phyloP scores from a whole-genome alignment of 2,888 invertebrate genomes.

The Junonia oenone region DNA sequence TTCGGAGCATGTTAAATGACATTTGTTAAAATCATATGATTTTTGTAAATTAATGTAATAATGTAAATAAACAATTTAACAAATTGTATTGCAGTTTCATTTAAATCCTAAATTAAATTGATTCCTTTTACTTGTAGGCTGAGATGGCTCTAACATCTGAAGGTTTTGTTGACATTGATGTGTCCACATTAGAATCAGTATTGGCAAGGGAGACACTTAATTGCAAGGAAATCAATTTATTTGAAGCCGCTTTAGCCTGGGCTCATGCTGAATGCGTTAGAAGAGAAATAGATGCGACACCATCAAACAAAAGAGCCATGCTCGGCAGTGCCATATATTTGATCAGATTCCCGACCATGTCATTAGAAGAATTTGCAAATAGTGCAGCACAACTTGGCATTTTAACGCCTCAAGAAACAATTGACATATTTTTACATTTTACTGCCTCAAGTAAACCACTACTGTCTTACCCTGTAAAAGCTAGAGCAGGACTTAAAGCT shows the following conservation, averaged over 20 bases:
- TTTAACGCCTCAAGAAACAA: conserved; percentile 94
- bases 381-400: conserved; percentile 96
- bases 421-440: conserved; percentile 96
- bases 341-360: conserved; percentile 96
- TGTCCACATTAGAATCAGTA: conserved; percentile 94
- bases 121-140: conserved; percentile 81
- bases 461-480: conserved; percentile 89
- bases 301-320: conserved; percentile 88
- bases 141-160: conserved; percentile 97
- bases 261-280: conserved; percentile 93
- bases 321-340: conserved; percentile 90
- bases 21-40: conserved; percentile 43
- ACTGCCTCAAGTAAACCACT: conserved; percentile 93
- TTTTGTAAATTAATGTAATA: conserved; percentile 48
- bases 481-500: conserved; percentile 92
- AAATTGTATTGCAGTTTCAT: conserved; percentile 80
- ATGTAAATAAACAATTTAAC: conserved; percentile 65
- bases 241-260: conserved; percentile 96
- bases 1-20: conserved; percentile 46
- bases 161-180: conserved; percentile 97
- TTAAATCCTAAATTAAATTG: conserved; percentile 46
- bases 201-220: conserved; percentile 95
- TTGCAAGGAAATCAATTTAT: conserved; percentile 94
- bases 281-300: conserved; percentile 88
- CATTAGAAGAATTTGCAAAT: conserved; percentile 93